A percentile compares a stretch with the other conserved stretches of the same genome.
Conservation (phyloP, 2,797 vertebrate species). For the Coccyzus lansbergi region DNA sequence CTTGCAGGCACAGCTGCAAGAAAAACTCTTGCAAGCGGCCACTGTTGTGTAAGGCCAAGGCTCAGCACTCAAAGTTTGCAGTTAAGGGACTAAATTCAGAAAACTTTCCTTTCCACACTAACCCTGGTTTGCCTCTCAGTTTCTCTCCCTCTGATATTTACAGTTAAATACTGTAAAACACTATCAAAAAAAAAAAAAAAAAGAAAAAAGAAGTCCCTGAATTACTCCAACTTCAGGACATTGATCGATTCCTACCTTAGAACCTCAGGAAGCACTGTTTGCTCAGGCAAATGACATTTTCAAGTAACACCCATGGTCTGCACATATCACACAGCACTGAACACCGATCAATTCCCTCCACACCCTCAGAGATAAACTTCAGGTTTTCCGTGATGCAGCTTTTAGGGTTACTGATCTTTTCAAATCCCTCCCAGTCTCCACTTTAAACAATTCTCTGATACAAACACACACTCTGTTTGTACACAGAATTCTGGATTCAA, state of each 20-base stretch:
- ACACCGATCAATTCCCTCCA: accelerated
- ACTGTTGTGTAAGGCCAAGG: accelerated
- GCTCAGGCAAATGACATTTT: background rate
- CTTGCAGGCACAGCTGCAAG: background rate
- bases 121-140: background rate
- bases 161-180: background rate
- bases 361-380: background rate
- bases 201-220: background rate
- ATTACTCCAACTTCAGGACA: background rate
- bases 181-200: background rate
- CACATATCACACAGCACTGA: background rate
- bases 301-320: background rate
- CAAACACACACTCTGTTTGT: accelerated
- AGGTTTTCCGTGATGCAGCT: background rate
- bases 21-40: accelerated
- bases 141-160: background rate
- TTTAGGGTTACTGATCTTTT: background rate
- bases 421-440: background rate
- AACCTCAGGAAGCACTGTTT: background rate
- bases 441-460: background rate
- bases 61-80: background rate
- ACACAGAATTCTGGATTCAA: background rate
- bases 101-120: background rate
- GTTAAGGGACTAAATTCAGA: background rate
- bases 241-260: background rate